Percentiles rank a stretch among this genome's conserved stretches.
These are phyloP conservation scores for Euwallacea similis DNA, from an alignment of 1,140 invertebrate genomes.

Conservation along the genomic window DNA sequence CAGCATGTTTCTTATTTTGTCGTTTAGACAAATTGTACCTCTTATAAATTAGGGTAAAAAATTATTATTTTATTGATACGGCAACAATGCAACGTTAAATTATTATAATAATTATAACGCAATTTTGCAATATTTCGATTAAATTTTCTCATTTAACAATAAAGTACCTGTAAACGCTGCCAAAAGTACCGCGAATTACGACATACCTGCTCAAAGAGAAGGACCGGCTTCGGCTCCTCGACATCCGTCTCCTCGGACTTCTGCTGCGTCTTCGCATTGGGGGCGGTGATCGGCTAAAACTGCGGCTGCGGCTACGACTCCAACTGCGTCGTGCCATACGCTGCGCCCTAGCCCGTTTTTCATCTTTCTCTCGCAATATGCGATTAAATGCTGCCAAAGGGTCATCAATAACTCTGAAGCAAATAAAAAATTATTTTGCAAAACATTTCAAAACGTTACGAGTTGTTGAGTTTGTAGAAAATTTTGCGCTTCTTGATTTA, in stretches of 20 bases:
- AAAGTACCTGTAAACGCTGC: no score
- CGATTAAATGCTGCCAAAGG: conserved; percentile 82
- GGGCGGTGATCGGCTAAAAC: conserved; percentile 54
- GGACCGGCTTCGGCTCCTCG: conserved; percentile 51
- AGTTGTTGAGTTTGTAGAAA: no score
- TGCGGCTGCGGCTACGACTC: conserved; percentile 58
- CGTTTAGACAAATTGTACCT: no score
- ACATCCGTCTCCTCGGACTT: conserved; percentile 42
- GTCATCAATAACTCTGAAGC: conserved; percentile 71
- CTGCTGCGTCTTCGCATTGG: conserved; percentile 47
- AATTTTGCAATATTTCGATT: no score
- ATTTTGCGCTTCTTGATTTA: no score
- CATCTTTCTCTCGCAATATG: conserved; percentile 82
- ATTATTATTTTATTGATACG: no score
- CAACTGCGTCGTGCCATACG: conserved; percentile 55
- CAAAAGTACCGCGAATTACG: background rate
- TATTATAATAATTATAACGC: no score
- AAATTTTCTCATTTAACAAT: no score
- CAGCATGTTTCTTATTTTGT: no score
- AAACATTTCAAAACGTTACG: no score
- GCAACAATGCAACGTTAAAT: no score
- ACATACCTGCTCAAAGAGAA: conserved; percentile 59
- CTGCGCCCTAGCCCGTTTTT: conserved; percentile 66
- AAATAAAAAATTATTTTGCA: background rate
- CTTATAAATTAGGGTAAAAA: no score